phyloP scores from a whole-genome alignment of 2,888 invertebrate genomes.

The Folsomia candida region DNA sequence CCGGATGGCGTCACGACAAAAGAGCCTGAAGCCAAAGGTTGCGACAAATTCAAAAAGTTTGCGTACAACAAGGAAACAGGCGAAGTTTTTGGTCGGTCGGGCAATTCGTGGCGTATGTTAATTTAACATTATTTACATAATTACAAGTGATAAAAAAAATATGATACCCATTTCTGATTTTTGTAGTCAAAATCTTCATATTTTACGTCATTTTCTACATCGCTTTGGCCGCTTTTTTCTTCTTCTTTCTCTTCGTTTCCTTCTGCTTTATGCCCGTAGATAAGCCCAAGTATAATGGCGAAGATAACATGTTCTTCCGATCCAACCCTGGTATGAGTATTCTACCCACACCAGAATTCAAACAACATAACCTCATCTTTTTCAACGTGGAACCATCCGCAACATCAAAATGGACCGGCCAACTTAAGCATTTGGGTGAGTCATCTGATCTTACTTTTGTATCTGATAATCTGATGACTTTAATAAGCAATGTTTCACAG shows the following conservation, averaged over 20 bases:
- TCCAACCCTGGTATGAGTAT: too few species aligned
- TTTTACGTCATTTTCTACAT: background rate
- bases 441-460: too few species aligned
- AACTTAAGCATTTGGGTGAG: too few species aligned
- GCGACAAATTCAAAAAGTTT: background rate
- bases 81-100: background rate
- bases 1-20: too few species aligned
- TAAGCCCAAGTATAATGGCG: background rate
- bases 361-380: too few species aligned
- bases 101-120: background rate
- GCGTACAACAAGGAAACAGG: background rate
- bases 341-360: too few species aligned
- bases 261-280: background rate
- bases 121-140: background rate
- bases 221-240: background rate
- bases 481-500: too few species aligned
- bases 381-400: too few species aligned
- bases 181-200: background rate
- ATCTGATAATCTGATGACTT: too few species aligned
- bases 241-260: background rate
- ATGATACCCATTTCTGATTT: background rate
- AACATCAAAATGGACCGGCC: too few species aligned
- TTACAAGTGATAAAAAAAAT: background rate
- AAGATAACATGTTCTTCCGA: too few species aligned
- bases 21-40: too few species aligned